Base-by-base conservation (phyloP, 2,797 vertebrate species). In the Melanitta fusca region DNA sequence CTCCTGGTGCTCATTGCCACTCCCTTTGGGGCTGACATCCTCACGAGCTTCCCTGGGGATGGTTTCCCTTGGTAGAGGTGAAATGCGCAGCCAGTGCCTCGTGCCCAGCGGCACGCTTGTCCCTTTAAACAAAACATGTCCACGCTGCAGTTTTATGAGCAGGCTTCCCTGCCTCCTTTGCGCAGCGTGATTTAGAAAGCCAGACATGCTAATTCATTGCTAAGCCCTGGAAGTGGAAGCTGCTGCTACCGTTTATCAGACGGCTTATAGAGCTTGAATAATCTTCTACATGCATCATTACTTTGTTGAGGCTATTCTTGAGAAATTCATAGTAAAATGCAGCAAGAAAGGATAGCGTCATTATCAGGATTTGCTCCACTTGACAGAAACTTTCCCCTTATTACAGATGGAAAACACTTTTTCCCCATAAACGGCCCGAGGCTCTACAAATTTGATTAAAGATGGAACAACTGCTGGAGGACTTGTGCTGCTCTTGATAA, bases 51-150 rank as follows among this genome's bases (percentile, higher is more conserved):
- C 10, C 8, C 28, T 36, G 2, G 6, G 12, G 21, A 10, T 57
- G 32, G 16, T 71, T 87, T 93, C 13, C 38, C 66, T 68, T 65
- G 16, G 41, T 2, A 61, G 11, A 74, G 32, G 17, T n/a, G 32
- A 20, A 28, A 36, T 0, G 0, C 45, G 36, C 61, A 62, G 61
- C 38, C 51, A 39, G 5, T 32, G 10, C 65, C 60, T 38, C 53
- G 0, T 8, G 24, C 53, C 43, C 64, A 0, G 0, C 32, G 1
- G 24, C 56, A 20, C 3, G 0, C 25, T 53, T 3, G 21, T 28
- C 22, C 25, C 20, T 56, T 69, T n/a, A 61, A 61, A 15, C 47
- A 25, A 36, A 66, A 5, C 17, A 58, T 9, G 4, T 22, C 41
- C 24, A 12, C 2, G 3, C 25, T 12, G 2, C 1, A 3, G 12